phyloP scores from a whole-genome alignment of 2,888 invertebrate genomes.

The Hirtodrosophila alboralis region DNA sequence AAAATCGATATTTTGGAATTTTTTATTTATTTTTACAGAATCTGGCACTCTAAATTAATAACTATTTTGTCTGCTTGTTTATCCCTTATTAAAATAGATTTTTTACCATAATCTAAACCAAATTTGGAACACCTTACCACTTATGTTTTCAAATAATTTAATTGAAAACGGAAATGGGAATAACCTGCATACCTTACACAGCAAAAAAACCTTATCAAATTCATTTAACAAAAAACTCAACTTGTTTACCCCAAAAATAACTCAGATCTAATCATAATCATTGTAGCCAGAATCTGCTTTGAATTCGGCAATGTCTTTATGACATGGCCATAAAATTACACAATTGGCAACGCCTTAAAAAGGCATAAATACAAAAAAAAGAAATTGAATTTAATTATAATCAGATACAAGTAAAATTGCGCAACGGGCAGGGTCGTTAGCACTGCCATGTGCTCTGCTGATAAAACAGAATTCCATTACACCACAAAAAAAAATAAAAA shows the following conservation, averaged over 20 bases:
- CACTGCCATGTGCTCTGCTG: constrained; percentile 17
- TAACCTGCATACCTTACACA: constrained; percentile 2
- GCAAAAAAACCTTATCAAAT: constrained; percentile 26
- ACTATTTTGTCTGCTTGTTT: too few relatives aligned
- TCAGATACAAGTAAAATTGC: constrained; percentile 18
- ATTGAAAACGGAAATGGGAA: too few relatives aligned
- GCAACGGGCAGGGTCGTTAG: constrained; percentile 18
- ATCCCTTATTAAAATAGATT: too few relatives aligned
- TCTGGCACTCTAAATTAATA: too few relatives aligned
- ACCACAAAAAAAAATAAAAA: constrained; percentile 13
- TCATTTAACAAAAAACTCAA: constrained; percentile 5
- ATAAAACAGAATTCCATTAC: constrained; percentile 55
- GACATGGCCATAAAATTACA: constrained; percentile 7
- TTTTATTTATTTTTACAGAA: too few relatives aligned
- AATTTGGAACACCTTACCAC: too few relatives aligned
- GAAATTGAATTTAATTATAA: constrained; percentile 2
- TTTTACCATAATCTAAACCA: too few relatives aligned
- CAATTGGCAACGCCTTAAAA: constrained; percentile 8
- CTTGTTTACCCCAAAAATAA: too few relatives aligned
- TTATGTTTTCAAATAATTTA: too few relatives aligned
- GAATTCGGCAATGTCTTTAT: constrained; percentile 13
- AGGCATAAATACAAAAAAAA: not conserved
- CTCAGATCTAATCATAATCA: constrained; percentile 19
- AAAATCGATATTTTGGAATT: too few relatives aligned
- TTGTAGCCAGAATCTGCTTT: constrained; percentile 11